Evolutionary conservation across 2,797 vertebrate genomes (phyloP).

Genomic region (Brotula barbata): DNA sequence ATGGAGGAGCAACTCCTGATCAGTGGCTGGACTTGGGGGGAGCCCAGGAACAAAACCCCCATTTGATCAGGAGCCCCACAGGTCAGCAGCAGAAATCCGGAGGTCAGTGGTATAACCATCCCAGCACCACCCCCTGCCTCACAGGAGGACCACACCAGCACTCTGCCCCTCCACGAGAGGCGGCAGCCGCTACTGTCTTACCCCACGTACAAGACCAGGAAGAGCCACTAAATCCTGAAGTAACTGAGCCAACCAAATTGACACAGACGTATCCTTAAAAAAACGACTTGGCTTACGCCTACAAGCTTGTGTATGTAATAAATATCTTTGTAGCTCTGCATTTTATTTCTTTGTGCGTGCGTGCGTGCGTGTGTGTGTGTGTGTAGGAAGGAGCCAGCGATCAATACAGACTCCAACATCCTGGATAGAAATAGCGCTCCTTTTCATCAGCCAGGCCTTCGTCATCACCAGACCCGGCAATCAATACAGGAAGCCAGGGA

Average conservation of each 20-base stretch:
- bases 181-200: slow-evolving; percentile 22
- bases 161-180: slow-evolving; percentile 7
- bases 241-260: slow-evolving; percentile 39
- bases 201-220: not conserved
- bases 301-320: slow-evolving; percentile 51
- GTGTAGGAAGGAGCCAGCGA: slow-evolving; percentile 61
- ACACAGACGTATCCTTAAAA: slow-evolving; percentile 23
- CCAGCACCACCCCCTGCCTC: slow-evolving; percentile 35
- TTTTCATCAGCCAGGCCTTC: slow-evolving; percentile 70
- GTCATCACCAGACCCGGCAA: slow-evolving; percentile 69
- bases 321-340: slow-evolving; percentile 41
- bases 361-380: slow-evolving; percentile 32
- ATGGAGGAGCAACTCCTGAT: slow-evolving; percentile 70
- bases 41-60: slow-evolving; percentile 55
- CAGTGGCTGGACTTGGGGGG: slow-evolving; percentile 49
- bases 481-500: slow-evolving; percentile 79
- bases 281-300: slow-evolving; percentile 29
- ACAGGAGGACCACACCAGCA: slow-evolving; percentile 45
- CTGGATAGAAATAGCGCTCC: slow-evolving; percentile 76
- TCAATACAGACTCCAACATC: slow-evolving; percentile 70
- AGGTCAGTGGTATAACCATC: slow-evolving; percentile 49
- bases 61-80: slow-evolving; percentile 67
- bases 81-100: slow-evolving; percentile 63
- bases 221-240: slow-evolving; percentile 2
- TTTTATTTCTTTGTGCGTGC: slow-evolving; percentile 6